Conservation (phyloP, 2,888 invertebrate species). For the Sarcophaga variegata region DNA sequence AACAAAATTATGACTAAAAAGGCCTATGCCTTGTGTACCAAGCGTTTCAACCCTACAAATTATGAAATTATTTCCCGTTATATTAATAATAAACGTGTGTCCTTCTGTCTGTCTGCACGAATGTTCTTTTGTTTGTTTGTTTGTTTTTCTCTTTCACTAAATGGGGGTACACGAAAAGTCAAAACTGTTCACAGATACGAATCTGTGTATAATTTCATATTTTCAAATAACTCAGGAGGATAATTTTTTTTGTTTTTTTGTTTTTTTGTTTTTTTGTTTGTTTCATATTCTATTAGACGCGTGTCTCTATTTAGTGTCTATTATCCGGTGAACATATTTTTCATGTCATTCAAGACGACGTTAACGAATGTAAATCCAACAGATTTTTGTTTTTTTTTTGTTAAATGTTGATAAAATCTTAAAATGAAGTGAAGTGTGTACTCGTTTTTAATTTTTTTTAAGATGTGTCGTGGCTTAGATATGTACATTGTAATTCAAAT, state of each 20-base stretch:
- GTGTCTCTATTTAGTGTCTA: slow-evolving; percentile 81
- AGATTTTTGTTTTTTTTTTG: too few species aligned
- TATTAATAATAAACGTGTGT: slow-evolving; percentile 76
- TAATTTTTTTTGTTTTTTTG: slow-evolving; percentile 64
- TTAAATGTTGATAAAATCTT: too few species aligned
- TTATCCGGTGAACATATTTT: slow-evolving; percentile 79
- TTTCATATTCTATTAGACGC: slow-evolving; percentile 72
- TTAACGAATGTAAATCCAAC: too few species aligned
- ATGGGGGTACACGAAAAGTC: slow-evolving; percentile 57
- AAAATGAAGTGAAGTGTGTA: too few species aligned
- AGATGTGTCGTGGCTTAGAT: too few species aligned
- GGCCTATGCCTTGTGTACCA: too few species aligned
- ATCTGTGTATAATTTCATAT: slow-evolving; percentile 60
- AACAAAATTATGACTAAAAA: slow-evolving; percentile 5
- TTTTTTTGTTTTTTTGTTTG: slow-evolving; percentile 48
- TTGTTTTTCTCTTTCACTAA: slow-evolving; percentile 53
- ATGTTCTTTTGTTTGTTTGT: slow-evolving; percentile 43
- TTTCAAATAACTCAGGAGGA: slow-evolving; percentile 42
- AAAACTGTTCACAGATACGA: slow-evolving; percentile 36
- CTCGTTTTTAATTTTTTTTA: too few species aligned
- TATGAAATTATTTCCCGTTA: slow-evolving; percentile 82
- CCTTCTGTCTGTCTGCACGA: slow-evolving; percentile 64
- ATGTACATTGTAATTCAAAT: too few species aligned
- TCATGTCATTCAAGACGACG: slow-evolving; percentile 66
- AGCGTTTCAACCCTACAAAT: slow-evolving; percentile 78